Percentiles rank a stretch among this genome's conserved stretches.
Conservation (phyloP, 2,888 invertebrate species). For the Phanerotoma sp. region DNA sequence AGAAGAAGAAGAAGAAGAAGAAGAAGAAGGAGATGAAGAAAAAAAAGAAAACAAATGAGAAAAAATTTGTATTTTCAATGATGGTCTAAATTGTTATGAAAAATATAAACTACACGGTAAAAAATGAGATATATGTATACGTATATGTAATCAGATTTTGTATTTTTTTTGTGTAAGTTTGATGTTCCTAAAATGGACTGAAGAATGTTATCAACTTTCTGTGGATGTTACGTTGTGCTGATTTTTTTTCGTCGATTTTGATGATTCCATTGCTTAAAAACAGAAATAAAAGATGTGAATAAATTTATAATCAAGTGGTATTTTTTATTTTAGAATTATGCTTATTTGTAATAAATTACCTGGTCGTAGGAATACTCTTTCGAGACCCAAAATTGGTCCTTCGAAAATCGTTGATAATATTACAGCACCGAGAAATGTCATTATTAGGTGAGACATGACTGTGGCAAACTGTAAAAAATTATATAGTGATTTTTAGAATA, state of each 20-base stretch:
- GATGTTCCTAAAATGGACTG: too few relatives aligned
- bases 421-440: slow-evolving; percentile 66
- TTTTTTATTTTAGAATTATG: not conserved
- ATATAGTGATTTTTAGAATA: not conserved
- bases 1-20: too few relatives aligned
- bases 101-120: too few relatives aligned
- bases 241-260: not conserved
- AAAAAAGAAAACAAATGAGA: too few relatives aligned
- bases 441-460: slow-evolving; percentile 62
- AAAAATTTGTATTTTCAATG: too few relatives aligned
- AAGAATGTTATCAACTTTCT: not conserved
- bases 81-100: too few relatives aligned
- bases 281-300: too few relatives aligned
- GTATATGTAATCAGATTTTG: too few relatives aligned
- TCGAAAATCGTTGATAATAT: slow-evolving; percentile 69
- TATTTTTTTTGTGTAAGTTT: too few relatives aligned
- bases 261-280: not conserved
- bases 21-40: too few relatives aligned
- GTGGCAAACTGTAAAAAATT: slow-evolving; percentile 61
- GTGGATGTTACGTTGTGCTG: not conserved
- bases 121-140: too few relatives aligned
- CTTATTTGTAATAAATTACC: slow-evolving; percentile 48
- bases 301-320: not conserved
- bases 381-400: slow-evolving; percentile 71
- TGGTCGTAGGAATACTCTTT: slow-evolving; percentile 65